These are phyloP conservation scores for Cyphomyrus plagiostoma DNA, from an alignment of 2,113 vertebrate genomes.

Conservation along the genomic window DNA sequence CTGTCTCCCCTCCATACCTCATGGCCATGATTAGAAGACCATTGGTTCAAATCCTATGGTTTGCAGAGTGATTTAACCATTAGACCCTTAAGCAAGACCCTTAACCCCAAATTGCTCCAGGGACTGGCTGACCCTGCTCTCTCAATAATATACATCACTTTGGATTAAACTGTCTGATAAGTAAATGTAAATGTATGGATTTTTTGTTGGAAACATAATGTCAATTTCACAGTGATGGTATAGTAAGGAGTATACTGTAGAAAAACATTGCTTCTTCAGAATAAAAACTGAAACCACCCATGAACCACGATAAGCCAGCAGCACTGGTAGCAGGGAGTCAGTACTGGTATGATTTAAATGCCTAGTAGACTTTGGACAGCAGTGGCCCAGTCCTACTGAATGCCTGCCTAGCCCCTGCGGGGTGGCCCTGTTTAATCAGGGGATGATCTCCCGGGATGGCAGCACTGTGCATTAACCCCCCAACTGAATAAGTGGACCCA, in stretches of 20 bases:
- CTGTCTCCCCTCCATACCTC: neutral
- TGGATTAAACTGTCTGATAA: neutral
- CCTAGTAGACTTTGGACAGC: neutral
- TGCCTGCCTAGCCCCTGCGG: neutral
- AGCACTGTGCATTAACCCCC: neutral
- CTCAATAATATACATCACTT: neutral
- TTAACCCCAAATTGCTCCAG: neutral
- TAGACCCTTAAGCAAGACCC: neutral
- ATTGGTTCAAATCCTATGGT: neutral
- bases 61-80: neutral
- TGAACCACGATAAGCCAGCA: neutral
- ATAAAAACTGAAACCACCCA: neutral
- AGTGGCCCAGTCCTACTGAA: neutral
- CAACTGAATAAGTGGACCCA: neutral
- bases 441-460: neutral
- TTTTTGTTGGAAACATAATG: slow-evolving; percentile 29
- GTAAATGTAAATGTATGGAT: slow-evolving; percentile 22
- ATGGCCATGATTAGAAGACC: neutral
- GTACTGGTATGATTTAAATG: neutral
- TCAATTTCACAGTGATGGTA: slow-evolving; percentile 21
- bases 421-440: neutral
- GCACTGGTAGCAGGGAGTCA: neutral
- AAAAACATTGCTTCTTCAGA: neutral
- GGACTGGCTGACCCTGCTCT: neutral
- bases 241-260: slow-evolving; percentile 3